Evolutionary conservation across 2,113 vertebrate species (phyloP).

Genomic region (Dascyllus trimaculatus): DNA sequence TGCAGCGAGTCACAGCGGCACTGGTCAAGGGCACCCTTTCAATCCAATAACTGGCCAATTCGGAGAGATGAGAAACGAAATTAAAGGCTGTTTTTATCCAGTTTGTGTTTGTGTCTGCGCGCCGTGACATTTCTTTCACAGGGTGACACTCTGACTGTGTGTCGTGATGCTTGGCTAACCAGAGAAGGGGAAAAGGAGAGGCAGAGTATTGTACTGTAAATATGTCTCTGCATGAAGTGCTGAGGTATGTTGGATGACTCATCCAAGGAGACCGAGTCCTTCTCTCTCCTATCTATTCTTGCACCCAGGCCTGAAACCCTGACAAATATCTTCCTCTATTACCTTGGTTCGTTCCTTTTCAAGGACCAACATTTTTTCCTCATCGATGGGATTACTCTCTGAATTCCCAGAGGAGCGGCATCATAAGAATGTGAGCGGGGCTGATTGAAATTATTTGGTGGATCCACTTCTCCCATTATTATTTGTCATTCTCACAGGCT

Average conservation of each 20-base stretch:
- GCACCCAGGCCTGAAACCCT: conserved; percentile 23
- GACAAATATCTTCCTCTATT: conserved; percentile 38
- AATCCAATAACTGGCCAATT: conserved; percentile 60
- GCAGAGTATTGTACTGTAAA: conserved; percentile 30
- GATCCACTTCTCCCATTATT: background rate
- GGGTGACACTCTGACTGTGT: conserved; percentile 40
- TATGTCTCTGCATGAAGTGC: conserved; percentile 34
- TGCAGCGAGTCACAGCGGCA: conserved; percentile 16
- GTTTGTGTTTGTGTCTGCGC: conserved; percentile 34
- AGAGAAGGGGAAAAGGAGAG: conserved; percentile 7
- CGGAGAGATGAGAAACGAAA: conserved; percentile 40
- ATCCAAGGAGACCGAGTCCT: conserved; percentile 59
- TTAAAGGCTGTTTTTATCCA: conserved; percentile 48
- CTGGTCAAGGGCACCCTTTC: conserved; percentile 63
- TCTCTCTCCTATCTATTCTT: conserved; percentile 23
- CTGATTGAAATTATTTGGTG: conserved; percentile 46
- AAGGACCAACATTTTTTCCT: background rate
- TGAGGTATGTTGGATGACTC: conserved; percentile 65
- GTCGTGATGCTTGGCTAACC: conserved; percentile 51
- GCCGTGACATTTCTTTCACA: conserved; percentile 36
- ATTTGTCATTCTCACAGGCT: conserved; percentile 5
- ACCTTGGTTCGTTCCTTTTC: conserved; percentile 42
- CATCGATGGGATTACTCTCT: conserved; percentile 2
- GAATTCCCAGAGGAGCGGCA: background rate
- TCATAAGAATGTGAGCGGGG: conserved; percentile 1